Percentiles rank a stretch among this genome's conserved stretches.
These are phyloP conservation scores for Lytechinus variegatus DNA, from an alignment of 35 echinoderm and acorn worm genomes.

Conservation along the genomic window DNA sequence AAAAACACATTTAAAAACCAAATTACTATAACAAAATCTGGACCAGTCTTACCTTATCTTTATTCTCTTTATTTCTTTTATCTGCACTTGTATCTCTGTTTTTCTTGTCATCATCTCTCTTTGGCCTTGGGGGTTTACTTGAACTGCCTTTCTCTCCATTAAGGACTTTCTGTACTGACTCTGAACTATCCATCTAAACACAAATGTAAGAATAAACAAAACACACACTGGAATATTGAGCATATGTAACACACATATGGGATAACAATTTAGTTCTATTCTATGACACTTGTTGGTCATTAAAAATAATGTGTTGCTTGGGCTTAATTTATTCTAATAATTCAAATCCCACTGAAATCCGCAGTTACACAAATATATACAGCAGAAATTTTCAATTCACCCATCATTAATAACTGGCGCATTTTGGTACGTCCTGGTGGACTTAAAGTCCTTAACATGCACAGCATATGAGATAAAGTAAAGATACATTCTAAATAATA, in stretches of 20 bases:
- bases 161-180: constrained; percentile 79
- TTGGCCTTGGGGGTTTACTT: constrained; percentile 83
- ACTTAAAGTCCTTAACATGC: no score
- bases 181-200: constrained; percentile 64
- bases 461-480: no score
- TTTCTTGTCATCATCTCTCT: constrained; percentile 84
- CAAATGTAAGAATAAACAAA: background rate
- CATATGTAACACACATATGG: background rate
- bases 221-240: background rate
- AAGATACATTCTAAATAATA: no score
- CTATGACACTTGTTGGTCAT: background rate
- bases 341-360: background rate
- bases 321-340: background rate
- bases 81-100: constrained; percentile 79
- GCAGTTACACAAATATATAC: background rate
- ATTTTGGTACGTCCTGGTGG: no score
- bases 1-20: no score
- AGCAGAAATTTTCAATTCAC: no score
- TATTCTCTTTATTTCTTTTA: constrained; percentile 74
- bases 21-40: no score
- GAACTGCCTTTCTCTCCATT: constrained; percentile 83
- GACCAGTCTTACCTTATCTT: constrained; percentile 66
- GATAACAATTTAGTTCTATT: background rate
- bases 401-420: no score
- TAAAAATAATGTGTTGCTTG: background rate